These are phyloP conservation scores for Melanotaenia boesemani DNA, from an alignment of 2,797 vertebrate genomes.

Conservation along the genomic window DNA sequence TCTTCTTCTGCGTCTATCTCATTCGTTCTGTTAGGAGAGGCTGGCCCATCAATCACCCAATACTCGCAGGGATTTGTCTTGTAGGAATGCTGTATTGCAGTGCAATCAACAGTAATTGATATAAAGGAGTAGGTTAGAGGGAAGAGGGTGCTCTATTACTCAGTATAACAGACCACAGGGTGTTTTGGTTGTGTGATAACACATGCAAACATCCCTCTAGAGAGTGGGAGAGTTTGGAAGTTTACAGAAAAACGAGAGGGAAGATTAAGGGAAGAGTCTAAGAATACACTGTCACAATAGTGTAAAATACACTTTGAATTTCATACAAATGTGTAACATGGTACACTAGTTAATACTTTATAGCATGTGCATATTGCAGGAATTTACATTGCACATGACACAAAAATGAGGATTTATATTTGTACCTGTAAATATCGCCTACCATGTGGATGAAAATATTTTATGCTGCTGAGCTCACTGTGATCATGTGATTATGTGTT, in stretches of 20 bases:
- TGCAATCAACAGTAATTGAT: slow-evolving; percentile 66
- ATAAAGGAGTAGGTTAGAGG: slow-evolving; percentile 57
- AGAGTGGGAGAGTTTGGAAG: slow-evolving; percentile 8
- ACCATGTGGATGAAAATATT: background rate
- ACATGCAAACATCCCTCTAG: slow-evolving; percentile 30
- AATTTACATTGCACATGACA: background rate
- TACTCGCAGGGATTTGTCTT: slow-evolving; percentile 43
- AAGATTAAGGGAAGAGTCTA: slow-evolving; percentile 7
- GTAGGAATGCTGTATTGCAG: slow-evolving; percentile 45
- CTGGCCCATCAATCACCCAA: slow-evolving; percentile 42
- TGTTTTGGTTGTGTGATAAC: slow-evolving; percentile 36
- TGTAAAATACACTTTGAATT: slow-evolving; percentile 1
- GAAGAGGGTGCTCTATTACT: slow-evolving; percentile 46
- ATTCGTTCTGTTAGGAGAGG: slow-evolving; percentile 6
- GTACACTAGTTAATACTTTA: background rate
- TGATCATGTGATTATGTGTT: too few species aligned
- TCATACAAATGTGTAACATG: slow-evolving; percentile 12
- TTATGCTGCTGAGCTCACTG: background rate
- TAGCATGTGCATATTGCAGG: background rate
- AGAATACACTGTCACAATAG: background rate
- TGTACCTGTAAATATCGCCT: background rate
- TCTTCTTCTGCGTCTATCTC: background rate
- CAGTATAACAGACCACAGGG: slow-evolving; percentile 45
- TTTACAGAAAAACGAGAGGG: slow-evolving; percentile 37
- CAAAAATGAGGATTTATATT: background rate